Percentiles rank a stretch among this genome's conserved stretches.
Conservation (phyloP, 2,113 vertebrate species). For the Trematocara marginatum region DNA sequence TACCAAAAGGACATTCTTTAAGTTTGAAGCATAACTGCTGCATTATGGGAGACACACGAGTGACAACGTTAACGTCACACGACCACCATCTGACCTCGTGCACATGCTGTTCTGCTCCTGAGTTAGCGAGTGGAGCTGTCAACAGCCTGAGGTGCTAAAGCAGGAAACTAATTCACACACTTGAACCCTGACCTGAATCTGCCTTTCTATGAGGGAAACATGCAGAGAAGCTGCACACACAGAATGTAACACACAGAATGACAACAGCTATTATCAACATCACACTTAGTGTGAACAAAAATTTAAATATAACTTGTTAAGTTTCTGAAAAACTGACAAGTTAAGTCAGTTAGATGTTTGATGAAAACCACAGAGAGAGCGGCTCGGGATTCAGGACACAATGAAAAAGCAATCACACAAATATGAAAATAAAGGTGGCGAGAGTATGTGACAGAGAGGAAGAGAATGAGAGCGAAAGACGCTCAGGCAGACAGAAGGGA, state of each 20-base stretch:
- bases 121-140: slow-evolving; percentile 47
- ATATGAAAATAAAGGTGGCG: neutral
- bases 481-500: slow-evolving; percentile 16
- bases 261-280: neutral
- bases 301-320: neutral
- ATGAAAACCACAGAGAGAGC: neutral
- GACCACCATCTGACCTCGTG: slow-evolving; percentile 27
- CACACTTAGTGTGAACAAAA: neutral
- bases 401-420: neutral
- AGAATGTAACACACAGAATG: neutral
- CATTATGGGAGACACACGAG: neutral
- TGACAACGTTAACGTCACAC: slow-evolving; percentile 1
- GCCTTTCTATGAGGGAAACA: slow-evolving; percentile 1
- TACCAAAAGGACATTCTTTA: slow-evolving; percentile 13
- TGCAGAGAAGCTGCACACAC: neutral
- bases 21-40: neutral
- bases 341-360: neutral
- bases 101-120: neutral
- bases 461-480: neutral
- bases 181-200: slow-evolving; percentile 49
- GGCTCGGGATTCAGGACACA: neutral
- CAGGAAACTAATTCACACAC: slow-evolving; percentile 50
- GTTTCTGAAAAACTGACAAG: neutral
- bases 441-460: neutral
- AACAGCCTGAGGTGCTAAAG: slow-evolving; percentile 60